phyloP scores from a whole-genome alignment of 2,797 vertebrate species.

The Epinephelus malabaricus region DNA sequence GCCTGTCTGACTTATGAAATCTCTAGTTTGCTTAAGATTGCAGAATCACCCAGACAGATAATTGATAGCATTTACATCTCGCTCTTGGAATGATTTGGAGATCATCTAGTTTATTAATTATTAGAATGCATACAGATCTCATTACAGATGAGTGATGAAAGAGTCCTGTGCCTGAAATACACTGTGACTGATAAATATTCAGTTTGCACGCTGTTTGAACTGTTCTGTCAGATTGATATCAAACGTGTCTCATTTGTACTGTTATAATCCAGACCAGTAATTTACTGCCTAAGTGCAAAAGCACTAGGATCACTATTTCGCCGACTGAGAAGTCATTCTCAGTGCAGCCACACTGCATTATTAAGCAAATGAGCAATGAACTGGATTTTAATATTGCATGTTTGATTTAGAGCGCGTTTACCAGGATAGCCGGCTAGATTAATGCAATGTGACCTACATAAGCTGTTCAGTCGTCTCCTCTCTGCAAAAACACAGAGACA shows the following conservation, averaged over 20 bases:
- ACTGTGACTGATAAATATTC: constrained; percentile 68
- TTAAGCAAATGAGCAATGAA: constrained; percentile 72
- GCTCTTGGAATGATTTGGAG: constrained; percentile 44
- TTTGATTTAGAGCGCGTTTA: constrained; percentile 80
- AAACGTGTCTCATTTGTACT: constrained; percentile 59
- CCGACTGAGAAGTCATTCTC: constrained; percentile 44
- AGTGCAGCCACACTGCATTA: constrained; percentile 58
- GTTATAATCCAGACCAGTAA: constrained; percentile 53
- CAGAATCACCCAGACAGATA: constrained; percentile 50
- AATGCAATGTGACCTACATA: constrained; percentile 85
- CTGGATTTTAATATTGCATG: constrained; percentile 74
- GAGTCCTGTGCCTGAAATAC: constrained; percentile 56
- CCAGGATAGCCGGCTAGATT: constrained; percentile 71
- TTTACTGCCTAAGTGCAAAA: constrained; percentile 53
- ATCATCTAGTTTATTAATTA: constrained; percentile 67
- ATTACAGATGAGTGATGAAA: constrained; percentile 67
- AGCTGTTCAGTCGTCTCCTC: constrained; percentile 72
- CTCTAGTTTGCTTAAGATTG: constrained; percentile 53
- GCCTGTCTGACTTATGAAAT: constrained; percentile 48
- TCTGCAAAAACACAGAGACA: constrained; percentile 68
- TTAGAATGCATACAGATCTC: constrained; percentile 54
- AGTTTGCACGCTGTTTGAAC: constrained; percentile 54
- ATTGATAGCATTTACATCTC: constrained; percentile 60
- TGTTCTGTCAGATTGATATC: constrained; percentile 60
- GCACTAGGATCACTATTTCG: constrained; percentile 41